These are phyloP conservation scores for Lasioglossum pauxillum DNA, from an alignment of 2,888 invertebrate species.

Conservation along the genomic window DNA sequence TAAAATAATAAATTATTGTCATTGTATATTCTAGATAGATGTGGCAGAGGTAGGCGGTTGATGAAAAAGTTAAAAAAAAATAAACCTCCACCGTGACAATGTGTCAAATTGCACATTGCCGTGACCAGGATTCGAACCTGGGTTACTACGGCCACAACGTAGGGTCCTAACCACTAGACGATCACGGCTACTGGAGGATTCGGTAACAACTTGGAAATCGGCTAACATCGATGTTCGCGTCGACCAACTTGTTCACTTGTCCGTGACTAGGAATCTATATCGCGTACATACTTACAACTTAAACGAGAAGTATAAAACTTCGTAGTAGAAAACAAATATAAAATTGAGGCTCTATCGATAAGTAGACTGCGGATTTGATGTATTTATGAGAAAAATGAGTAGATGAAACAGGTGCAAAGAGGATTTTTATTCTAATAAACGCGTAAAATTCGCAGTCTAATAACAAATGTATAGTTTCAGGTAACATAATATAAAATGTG, in stretches of 20 bases:
- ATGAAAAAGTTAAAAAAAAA: conserved; percentile 51
- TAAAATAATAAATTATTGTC: background rate
- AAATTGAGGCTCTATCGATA: background rate
- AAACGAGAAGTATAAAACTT: background rate
- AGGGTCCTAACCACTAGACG: conserved; percentile 84
- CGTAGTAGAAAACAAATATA: background rate
- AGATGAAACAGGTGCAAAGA: background rate
- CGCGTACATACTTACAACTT: background rate
- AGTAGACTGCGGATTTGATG: background rate
- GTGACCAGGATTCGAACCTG: conserved; percentile 85
- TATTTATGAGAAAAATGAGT: background rate
- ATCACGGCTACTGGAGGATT: conserved; percentile 80
- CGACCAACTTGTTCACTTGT: conserved; percentile 50
- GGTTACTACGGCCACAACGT: conserved; percentile 85
- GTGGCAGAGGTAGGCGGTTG: background rate
- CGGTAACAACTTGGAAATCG: conserved; percentile 14
- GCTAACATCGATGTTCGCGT: background rate
- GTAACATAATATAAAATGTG: background rate
- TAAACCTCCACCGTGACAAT: conserved; percentile 74
- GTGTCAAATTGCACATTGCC: conserved; percentile 79
- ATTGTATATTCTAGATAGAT: background rate
- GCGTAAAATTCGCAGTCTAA: background rate
- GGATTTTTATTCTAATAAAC: background rate
- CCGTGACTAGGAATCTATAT: conserved; percentile 17
- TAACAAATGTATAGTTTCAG: background rate